A percentile compares a stretch with the other conserved stretches of the same genome.
Conservation (phyloP, 2,888 invertebrate species). For the Acheta domesticus region DNA sequence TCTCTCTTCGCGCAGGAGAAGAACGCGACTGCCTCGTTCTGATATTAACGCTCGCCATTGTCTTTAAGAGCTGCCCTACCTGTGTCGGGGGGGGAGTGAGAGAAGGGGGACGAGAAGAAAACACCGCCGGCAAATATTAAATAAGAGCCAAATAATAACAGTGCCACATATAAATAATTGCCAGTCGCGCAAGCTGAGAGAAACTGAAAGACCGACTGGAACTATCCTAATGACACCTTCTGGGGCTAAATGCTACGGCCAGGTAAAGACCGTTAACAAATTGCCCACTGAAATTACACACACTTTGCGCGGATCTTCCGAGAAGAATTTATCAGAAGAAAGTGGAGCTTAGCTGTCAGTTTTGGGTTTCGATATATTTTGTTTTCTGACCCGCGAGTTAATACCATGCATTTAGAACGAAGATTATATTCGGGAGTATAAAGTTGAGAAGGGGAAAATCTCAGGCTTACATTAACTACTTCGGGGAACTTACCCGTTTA, state of each 20-base stretch:
- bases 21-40: background rate
- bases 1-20: background rate
- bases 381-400: background rate
- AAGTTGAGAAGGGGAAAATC: background rate
- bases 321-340: slow-evolving; percentile 18
- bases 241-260: background rate
- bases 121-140: background rate
- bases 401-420: background rate
- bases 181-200: background rate
- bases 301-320: slow-evolving; percentile 18
- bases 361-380: background rate
- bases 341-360: background rate
- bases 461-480: background rate
- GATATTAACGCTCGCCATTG: background rate
- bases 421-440: background rate
- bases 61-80: background rate
- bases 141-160: background rate
- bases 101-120: background rate
- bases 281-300: background rate
- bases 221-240: slow-evolving; percentile 1
- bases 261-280: background rate
- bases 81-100: background rate
- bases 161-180: background rate
- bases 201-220: background rate
- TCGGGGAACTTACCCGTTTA: background rate